These are phyloP conservation scores for Dendrocopos noguchii DNA, from an alignment of 2,113 vertebrate species.

Conservation along the genomic window DNA sequence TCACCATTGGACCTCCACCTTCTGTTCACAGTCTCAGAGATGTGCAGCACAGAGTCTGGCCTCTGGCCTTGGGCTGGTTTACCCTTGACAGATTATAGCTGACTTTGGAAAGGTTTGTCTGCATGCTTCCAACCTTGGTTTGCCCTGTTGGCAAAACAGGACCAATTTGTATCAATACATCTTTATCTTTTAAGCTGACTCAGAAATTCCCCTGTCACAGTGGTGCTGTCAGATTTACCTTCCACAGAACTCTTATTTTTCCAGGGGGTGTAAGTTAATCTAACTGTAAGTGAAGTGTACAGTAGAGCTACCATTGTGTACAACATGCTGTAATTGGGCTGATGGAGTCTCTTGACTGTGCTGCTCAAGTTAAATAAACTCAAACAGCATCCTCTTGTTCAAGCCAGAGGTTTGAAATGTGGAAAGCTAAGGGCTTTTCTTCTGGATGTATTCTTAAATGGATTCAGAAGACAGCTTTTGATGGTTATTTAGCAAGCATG, in stretches of 20 bases:
- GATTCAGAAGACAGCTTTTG: constrained; percentile 1
- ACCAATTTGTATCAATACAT: background rate
- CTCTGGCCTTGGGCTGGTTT: background rate
- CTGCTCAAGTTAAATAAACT: background rate
- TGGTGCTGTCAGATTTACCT: background rate
- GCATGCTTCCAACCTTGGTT: background rate
- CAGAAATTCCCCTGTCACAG: background rate
- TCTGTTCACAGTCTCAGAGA: background rate
- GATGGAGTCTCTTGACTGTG: background rate
- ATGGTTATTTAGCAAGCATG: background rate
- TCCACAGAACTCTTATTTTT: background rate
- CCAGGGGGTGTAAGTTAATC: background rate
- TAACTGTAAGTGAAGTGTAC: background rate
- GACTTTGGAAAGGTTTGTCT: background rate
- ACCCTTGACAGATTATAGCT: background rate
- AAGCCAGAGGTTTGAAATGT: background rate
- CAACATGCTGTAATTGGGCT: background rate
- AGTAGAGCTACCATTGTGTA: background rate
- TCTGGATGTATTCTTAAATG: constrained; percentile 18
- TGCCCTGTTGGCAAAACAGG: background rate
- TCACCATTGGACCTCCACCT: background rate
- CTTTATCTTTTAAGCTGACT: background rate
- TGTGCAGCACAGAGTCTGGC: background rate
- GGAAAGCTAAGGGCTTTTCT: constrained; percentile 16
- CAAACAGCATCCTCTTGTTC: background rate